Evolutionary conservation across 2,113 vertebrate genomes (phyloP).

Genomic region (Stigmatopora argus): DNA sequence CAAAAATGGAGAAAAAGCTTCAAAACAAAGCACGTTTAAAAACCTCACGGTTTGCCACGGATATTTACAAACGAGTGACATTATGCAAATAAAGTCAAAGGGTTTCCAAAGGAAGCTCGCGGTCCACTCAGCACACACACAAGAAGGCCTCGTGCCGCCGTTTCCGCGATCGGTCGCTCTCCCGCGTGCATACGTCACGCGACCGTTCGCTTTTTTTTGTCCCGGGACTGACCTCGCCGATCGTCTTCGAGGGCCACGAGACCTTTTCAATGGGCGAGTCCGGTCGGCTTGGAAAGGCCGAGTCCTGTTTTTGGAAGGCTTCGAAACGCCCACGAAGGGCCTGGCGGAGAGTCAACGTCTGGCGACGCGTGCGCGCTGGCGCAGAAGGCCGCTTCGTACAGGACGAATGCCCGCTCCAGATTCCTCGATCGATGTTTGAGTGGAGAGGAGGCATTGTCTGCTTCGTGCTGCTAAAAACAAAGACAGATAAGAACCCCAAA

Average conservation of each 20-base stretch:
- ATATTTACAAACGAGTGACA: conserved; percentile 48
- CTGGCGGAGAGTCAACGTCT: conserved; percentile 25
- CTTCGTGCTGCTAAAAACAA: conserved; percentile 31
- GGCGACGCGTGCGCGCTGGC: conserved; percentile 36
- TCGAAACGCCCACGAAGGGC: conserved; percentile 10
- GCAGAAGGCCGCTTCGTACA: conserved; percentile 47
- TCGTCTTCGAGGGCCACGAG: conserved; percentile 24
- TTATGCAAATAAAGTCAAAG: conserved; percentile 48
- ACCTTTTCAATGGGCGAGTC: conserved; percentile 41
- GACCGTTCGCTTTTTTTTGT: conserved; percentile 32
- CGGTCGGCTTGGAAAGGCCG: conserved; percentile 40
- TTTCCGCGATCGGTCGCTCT: conserved; percentile 20
- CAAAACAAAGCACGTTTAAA: conserved; percentile 39
- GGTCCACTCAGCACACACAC: conserved; percentile 63
- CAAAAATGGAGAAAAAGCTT: background rate
- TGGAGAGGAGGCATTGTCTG: conserved; percentile 25
- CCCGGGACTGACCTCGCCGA: conserved; percentile 1
- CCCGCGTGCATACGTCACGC: background rate
- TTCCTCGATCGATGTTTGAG: conserved; percentile 31
- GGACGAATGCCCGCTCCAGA: conserved; percentile 44
- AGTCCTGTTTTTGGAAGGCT: conserved; percentile 50
- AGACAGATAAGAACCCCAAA: background rate
- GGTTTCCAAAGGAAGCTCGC: conserved; percentile 27
- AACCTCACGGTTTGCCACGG: conserved; percentile 32
- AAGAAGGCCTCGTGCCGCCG: conserved; percentile 56